Evolutionary conservation across 2,113 vertebrate species (phyloP), one percentile per base, ranked within the genome.

Genomic region (Dissostichus mawsoni): DNA sequence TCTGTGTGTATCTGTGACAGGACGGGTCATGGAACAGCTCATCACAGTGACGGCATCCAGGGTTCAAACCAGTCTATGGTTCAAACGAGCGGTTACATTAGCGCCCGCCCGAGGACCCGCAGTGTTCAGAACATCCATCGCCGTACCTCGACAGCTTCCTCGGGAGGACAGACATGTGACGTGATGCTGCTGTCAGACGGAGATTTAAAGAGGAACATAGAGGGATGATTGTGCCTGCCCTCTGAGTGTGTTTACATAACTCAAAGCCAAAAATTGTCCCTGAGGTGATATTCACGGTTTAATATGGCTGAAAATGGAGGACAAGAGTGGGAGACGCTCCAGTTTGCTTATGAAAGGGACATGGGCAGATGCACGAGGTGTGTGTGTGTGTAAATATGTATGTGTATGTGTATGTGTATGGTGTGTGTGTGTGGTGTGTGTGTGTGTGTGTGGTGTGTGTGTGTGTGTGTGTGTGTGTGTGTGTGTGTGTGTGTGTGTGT

Each of bases 241-340:
- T 74, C 55, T 50, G 63, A 69, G 55, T 36, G 41, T 45, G 67
- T 74, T 89, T 85, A 1, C 57, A 44, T 81, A 85, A 90, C 69
- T 29, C 12, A 0, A 8, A 67, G 18, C 7, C 33, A 56, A 63
- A 83, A 20, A 44, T 11, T 53, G 23, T 53, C 57, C 48, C 64
- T 0, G 29, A 52, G 81, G 86, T 69, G 76, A 78, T 77, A 76
- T 65, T 83, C 51, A 75, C 12, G 52, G 51, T 83, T 77, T 64
- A 81, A 82, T 78, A 76, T 80, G 68, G 76, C 76, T 74, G 73
- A 82, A 78, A 81, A 81, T 76, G 53, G 70, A 81, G 25, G 29
- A 29, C 29, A 29, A 29, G 29, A 29, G 29, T 29, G 29, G 48
- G 73, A 68, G 66, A 45, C 52, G 41, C 72, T 82, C 29, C 5